Base-by-base conservation (phyloP, 2,888 invertebrate genomes). In the Macropis europaea region DNA sequence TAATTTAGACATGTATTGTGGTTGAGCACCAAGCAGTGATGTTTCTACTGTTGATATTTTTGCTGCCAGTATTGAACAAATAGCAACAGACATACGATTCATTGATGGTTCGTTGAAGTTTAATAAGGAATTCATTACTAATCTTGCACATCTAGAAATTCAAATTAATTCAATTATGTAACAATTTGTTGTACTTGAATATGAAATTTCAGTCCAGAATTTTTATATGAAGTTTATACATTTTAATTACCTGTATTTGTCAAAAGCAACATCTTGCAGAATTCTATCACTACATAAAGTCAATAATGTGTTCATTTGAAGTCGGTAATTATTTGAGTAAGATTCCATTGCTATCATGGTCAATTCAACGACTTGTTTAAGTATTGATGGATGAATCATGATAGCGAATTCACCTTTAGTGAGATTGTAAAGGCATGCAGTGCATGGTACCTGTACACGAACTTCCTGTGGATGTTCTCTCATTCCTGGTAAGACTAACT, bases 61-160 rank as follows among this genome's bases (percentile, higher is more conserved):
- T 6, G 92, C 91, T 43, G 90, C 92, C 26, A 95, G 90, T 75
- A 95, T 95, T 68, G 95, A 95, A 83, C 95, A 95, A 71, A 95
- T 95, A 0, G 95, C 95, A n/a, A 95, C 95, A 19, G 94, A 94
- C 95, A 95, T 95, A 59, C 95, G 91, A 84, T 93, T 94, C 93
- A 95, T 94, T 48, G 93, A 93, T 3, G 92, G 90, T 83, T 95
- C 94, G 48, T 94, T 93, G 85, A 94, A 95, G 9, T 91, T 90
- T 82, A 94, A 94, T 62, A 95, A 90, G 76, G 94, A 94, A 80
- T 95, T 94, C 91, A 95, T 91, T 17, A 95, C 95, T 54, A 95
- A 91, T 82, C 92, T 91, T 24, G 94, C 94, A 86, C 95, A 95
- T 59, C 93, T 92, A 45, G 17, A 50, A 63, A 43, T 24, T 11